Conservation (phyloP, 2,888 invertebrate genomes). For the Brachylomia viminalis region DNA sequence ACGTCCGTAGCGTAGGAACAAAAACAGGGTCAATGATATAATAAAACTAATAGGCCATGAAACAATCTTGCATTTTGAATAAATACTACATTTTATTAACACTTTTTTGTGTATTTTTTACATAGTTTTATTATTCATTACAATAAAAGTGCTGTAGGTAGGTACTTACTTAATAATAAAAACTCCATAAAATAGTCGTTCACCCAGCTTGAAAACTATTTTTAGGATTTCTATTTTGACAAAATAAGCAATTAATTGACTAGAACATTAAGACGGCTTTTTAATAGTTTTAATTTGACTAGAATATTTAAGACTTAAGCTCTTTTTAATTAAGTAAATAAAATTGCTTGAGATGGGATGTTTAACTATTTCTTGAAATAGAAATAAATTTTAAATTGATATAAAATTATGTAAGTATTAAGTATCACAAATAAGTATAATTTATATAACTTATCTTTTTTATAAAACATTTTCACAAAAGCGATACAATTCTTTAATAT, state of each 20-base stretch:
- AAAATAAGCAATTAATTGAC: slow-evolving; percentile 71
- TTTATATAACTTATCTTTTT: not conserved
- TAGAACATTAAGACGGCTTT: slow-evolving; percentile 67
- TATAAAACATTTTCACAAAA: not conserved
- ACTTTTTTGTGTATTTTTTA: slow-evolving; percentile 65
- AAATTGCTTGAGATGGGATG: slow-evolving; percentile 9
- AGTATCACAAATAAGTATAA: no score
- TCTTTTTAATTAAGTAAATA: not conserved
- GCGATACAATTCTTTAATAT: not conserved
- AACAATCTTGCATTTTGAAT: slow-evolving; percentile 78
- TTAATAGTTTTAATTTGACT: slow-evolving; percentile 22
- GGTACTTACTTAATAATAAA: no score
- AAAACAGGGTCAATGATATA: not conserved
- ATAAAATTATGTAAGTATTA: no score
- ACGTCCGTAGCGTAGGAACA: not conserved
- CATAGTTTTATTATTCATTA: slow-evolving; percentile 55
- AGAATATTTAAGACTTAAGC: not conserved
- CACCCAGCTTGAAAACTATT: slow-evolving; percentile 85
- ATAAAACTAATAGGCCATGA: slow-evolving; percentile 75
- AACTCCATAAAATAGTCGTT: slow-evolving; percentile 74
- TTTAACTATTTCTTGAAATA: not conserved
- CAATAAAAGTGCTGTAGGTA: slow-evolving; percentile 13
- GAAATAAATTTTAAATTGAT: not conserved
- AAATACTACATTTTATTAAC: slow-evolving; percentile 71
- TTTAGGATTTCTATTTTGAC: slow-evolving; percentile 65